These are phyloP conservation scores for Eurytoma californica DNA, from an alignment of 2,888 invertebrate species.

Conservation along the genomic window DNA sequence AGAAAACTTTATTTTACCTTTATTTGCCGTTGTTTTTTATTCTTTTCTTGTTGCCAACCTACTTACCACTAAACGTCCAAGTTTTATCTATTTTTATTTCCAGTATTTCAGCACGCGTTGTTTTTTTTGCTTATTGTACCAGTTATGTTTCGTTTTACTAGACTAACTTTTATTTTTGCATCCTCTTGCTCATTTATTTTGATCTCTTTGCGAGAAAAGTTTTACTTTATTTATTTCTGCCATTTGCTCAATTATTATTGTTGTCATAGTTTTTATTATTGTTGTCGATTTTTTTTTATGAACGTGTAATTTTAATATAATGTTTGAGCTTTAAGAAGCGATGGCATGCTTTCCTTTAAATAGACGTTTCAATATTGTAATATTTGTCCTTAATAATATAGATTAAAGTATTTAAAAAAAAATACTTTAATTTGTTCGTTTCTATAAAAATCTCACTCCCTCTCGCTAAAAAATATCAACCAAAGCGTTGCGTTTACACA, in stretches of 20 bases:
- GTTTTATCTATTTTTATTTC: not conserved
- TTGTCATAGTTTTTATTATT: not conserved
- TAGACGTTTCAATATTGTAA: not conserved
- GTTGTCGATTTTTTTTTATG: constrained; percentile 9
- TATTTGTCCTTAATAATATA: not conserved
- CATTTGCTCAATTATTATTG: not conserved
- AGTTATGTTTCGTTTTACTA: too few species aligned
- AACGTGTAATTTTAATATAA: not conserved
- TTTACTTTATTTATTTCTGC: not conserved
- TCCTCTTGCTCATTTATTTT: not conserved
- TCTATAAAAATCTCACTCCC: not conserved
- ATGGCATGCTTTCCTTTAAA: constrained; percentile 32
- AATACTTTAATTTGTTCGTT: constrained; percentile 30
- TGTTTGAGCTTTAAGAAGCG: constrained; percentile 21
- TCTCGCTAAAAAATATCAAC: not conserved
- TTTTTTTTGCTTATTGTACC: too few species aligned
- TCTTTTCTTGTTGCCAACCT: not conserved
- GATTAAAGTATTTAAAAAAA: constrained; percentile 38
- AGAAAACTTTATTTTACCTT: constrained; percentile 19
- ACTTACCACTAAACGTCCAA: too few species aligned
- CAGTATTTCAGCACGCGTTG: too few species aligned
- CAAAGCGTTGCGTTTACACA: too few species aligned
- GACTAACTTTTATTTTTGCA: not conserved
- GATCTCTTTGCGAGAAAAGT: not conserved
- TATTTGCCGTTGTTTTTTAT: constrained; percentile 17